Conservation (phyloP, 2,888 invertebrate species). For the Hylaea fasciaria region DNA sequence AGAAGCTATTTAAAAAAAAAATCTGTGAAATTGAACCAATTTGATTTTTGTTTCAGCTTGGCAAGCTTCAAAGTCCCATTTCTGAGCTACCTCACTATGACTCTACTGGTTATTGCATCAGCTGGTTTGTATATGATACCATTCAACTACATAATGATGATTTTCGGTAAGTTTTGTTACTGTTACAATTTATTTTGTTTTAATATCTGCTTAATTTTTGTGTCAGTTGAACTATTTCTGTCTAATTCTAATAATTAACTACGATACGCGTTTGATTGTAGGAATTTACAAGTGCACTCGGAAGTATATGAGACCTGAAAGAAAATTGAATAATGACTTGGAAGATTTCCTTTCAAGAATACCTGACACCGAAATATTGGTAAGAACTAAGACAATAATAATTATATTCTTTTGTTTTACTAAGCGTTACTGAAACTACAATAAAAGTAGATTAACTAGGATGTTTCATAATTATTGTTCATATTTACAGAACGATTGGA, state of each 20-base stretch:
- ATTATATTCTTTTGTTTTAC: no score
- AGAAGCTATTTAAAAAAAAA: no score
- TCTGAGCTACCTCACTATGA: conserved; percentile 67
- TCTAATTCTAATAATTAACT: no score
- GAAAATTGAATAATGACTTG: conserved; percentile 72
- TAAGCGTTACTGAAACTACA: no score
- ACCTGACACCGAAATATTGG: conserved; percentile 74
- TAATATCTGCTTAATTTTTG: background rate
- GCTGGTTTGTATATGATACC: conserved; percentile 63
- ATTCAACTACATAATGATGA: conserved; percentile 71
- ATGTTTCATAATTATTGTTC: background rate
- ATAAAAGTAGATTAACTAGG: no score
- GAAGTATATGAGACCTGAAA: conserved; percentile 68
- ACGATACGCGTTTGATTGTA: conserved; percentile 46
- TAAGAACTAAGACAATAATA: conserved; percentile 45
- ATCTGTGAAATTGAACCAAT: no score
- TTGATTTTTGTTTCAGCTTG: conserved; percentile 63
- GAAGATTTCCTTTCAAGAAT: conserved; percentile 74
- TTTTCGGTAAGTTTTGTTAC: conserved; percentile 61
- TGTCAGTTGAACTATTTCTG: background rate
- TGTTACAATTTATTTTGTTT: background rate
- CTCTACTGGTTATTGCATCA: conserved; percentile 57
- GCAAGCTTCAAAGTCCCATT: conserved; percentile 74
- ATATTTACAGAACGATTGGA: conserved; percentile 74
- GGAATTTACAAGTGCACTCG: conserved; percentile 73